Conservation (phyloP, 2,888 invertebrate genomes). For the Clanis bilineata region DNA sequence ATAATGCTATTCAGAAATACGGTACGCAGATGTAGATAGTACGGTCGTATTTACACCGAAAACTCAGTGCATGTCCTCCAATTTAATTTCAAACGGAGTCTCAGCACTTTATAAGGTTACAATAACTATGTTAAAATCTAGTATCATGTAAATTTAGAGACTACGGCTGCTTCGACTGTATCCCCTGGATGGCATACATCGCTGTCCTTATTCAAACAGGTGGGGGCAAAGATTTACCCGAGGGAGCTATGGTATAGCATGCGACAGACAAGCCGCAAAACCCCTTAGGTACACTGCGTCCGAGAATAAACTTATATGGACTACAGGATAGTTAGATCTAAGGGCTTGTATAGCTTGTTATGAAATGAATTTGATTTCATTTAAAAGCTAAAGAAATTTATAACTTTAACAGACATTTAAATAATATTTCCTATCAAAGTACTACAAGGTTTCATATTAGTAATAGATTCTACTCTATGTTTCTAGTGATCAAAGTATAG, state of each 20-base stretch:
- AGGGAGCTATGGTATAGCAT: slow-evolving; percentile 49
- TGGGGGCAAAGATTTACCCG: slow-evolving; percentile 63
- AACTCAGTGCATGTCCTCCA: not conserved
- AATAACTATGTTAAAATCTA: slow-evolving; percentile 3
- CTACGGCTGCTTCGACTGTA: slow-evolving; percentile 4
- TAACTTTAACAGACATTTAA: too few relatives aligned
- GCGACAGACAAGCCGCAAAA: slow-evolving; percentile 26
- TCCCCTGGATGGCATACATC: slow-evolving; percentile 6
- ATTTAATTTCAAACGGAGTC: not conserved
- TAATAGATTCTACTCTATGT: too few relatives aligned
- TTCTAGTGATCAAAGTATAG: too few relatives aligned
- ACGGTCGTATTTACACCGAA: not conserved
- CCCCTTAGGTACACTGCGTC: slow-evolving; percentile 3
- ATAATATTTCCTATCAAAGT: too few relatives aligned
- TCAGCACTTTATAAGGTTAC: slow-evolving; percentile 4
- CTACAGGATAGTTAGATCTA: not conserved
- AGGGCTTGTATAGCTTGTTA: too few relatives aligned
- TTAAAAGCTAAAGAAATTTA: too few relatives aligned
- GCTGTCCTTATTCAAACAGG: slow-evolving; percentile 77
- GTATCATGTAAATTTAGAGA: slow-evolving; percentile 3
- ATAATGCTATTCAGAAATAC: too few relatives aligned
- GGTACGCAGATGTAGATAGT: not conserved
- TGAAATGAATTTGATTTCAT: too few relatives aligned
- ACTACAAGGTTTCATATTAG: too few relatives aligned
- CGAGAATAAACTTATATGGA: not conserved